phyloP scores from a whole-genome alignment of 1,140 invertebrate genomes.

The Drusus annulatus region DNA sequence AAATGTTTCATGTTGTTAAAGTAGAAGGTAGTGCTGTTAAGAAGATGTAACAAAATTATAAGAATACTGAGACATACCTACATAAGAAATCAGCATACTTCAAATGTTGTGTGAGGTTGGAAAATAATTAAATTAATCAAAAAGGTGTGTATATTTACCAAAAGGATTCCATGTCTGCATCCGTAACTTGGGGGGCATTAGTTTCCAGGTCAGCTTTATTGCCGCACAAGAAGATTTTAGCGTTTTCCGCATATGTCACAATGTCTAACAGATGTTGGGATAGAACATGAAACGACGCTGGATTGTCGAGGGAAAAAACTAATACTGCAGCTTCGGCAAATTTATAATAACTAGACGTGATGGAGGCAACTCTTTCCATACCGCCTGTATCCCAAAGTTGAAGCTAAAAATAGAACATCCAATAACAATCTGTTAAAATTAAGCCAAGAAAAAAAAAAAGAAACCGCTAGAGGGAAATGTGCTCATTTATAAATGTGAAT shows the following conservation, averaged over 20 bases:
- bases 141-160: constrained; percentile 75
- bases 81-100: too few relatives aligned
- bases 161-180: constrained; percentile 92
- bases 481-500: too few relatives aligned
- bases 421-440: too few relatives aligned
- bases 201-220: constrained; percentile 89
- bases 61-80: too few relatives aligned
- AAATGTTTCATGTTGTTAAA: too few relatives aligned
- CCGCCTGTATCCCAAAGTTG: constrained; percentile 95
- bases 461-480: too few relatives aligned
- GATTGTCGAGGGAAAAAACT: constrained; percentile 92
- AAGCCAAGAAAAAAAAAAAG: too few relatives aligned
- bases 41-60: too few relatives aligned
- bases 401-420: constrained; percentile 73
- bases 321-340: constrained; percentile 93
- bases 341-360: constrained; percentile 94
- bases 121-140: neutral
- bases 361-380: constrained; percentile 94
- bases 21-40: too few relatives aligned
- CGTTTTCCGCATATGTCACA: constrained; percentile 93
- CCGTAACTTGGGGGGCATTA: constrained; percentile 82
- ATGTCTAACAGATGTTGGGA: constrained; percentile 93
- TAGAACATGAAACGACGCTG: constrained; percentile 91
- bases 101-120: too few relatives aligned
- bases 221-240: constrained; percentile 93